Evolutionary conservation across 2,888 invertebrate genomes (phyloP).

Genomic region (Lasioglossum malachurum): DNA sequence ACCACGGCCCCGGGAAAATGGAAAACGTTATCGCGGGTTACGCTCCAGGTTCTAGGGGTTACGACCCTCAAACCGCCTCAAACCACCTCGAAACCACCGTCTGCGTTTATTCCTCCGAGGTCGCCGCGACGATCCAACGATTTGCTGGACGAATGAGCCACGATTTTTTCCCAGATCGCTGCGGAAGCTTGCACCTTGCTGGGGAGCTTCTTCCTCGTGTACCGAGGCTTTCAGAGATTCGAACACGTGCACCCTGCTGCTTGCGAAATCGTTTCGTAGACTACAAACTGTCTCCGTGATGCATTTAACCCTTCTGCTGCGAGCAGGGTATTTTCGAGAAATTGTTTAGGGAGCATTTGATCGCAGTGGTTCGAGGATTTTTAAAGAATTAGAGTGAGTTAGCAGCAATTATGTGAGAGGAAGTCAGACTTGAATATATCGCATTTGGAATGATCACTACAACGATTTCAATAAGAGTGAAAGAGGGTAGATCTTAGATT

Average conservation of each 20-base stretch:
- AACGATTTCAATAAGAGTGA: too few species aligned
- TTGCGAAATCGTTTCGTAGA: not conserved
- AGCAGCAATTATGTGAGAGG: not conserved
- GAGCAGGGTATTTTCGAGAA: not conserved
- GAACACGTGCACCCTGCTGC: not conserved
- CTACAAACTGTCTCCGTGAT: not conserved
- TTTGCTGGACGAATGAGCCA: slow-evolving; percentile 75
- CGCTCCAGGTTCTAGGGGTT: slow-evolving; percentile 53
- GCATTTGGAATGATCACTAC: too few species aligned
- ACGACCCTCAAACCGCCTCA: slow-evolving; percentile 33
- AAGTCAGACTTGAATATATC: too few species aligned
- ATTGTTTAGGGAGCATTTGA: not conserved
- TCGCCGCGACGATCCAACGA: slow-evolving; percentile 65
- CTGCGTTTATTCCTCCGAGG: not conserved
- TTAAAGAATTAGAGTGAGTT: not conserved
- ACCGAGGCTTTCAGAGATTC: not conserved
- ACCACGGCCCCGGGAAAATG: slow-evolving; percentile 70
- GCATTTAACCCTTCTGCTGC: not conserved
- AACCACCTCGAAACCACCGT: not conserved
- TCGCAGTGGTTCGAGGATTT: not conserved
- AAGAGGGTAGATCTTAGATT: not conserved
- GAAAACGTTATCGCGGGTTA: slow-evolving; percentile 76
- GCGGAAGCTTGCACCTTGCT: not conserved
- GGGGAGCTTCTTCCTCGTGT: not conserved
- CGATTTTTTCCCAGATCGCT: slow-evolving; percentile 64